Evolutionary conservation across 2,888 invertebrate genomes (phyloP), one percentile per base, ranked within the genome.

Genomic region (Megamerina dolium): DNA sequence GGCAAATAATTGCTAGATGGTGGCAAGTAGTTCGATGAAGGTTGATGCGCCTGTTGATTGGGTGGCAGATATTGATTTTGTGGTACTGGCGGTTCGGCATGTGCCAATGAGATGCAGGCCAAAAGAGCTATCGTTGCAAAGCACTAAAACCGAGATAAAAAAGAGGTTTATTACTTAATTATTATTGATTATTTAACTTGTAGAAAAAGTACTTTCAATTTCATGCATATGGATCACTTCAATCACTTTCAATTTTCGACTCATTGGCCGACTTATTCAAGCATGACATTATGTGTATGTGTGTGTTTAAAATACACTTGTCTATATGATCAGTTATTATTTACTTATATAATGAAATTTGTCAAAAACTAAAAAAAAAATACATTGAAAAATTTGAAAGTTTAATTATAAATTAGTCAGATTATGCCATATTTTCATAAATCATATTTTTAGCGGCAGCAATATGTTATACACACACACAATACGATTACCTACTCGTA

Each of bases 11-110:
- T 68, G 54, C 55, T 69, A 38, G 60, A 54, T 33, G 74, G 75
- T n/a, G 75, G 64, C 35, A 74, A 68, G 44, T 76, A 77, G 50
- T 60, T 65, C 55, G 64, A 68, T 12, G 73, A 63, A 21, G 73
- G 74, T 32, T 72, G 69, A 33, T 64, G 63, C 8, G 58, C 57
- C 44, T 62, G 60, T 43, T 67, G 62, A 6, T 75, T 73, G 1
- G 74, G 76, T 72, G 72, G 66, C 33, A 74, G 63, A 39, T 71
- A 73, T 34, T 68, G 64, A 40, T 59, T 68, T 49, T 70, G 66
- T 41, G 68, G 66, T 43, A 62, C 61, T 53, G 72, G 72, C 30
- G 72, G 72, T 51, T 72, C 72, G 45, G 65, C 68, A 30, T 59
- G 57, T 20, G 60, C 64, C 46, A 68, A 53, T 44, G 66, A 61